Conservation (phyloP, 2,797 vertebrate genomes). For the Gephyroberyx darwinii region DNA sequence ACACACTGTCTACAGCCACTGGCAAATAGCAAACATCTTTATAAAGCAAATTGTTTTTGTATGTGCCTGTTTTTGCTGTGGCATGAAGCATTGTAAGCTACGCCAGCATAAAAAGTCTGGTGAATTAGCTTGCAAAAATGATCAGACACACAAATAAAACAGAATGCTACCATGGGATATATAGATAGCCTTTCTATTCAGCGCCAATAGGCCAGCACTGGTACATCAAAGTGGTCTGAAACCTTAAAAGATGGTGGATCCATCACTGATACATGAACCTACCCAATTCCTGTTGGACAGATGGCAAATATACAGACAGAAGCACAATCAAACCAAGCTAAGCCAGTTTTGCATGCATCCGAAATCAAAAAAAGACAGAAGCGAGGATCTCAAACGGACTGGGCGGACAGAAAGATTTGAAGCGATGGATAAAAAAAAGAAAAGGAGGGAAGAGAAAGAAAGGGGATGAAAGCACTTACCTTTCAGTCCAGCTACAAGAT, state of each 20-base stretch:
- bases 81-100: background rate
- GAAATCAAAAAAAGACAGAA: slow-evolving; percentile 81
- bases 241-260: slow-evolving; percentile 75
- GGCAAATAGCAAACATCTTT: slow-evolving; percentile 11
- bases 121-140: too few species aligned
- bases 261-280: slow-evolving; percentile 76
- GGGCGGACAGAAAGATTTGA: slow-evolving; percentile 2
- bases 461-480: slow-evolving; percentile 86
- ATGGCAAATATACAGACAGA: slow-evolving; percentile 87
- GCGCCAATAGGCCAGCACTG: background rate
- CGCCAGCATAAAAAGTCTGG: too few species aligned
- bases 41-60: slow-evolving; percentile 3
- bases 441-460: slow-evolving; percentile 78
- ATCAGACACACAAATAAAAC: too few species aligned
- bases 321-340: slow-evolving; percentile 58
- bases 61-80: background rate
- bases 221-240: slow-evolving; percentile 37
- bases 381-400: slow-evolving; percentile 84
- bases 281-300: slow-evolving; percentile 78
- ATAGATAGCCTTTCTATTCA: background rate
- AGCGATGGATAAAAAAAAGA: slow-evolving; percentile 46
- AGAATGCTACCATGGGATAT: background rate
- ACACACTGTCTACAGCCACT: background rate
- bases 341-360: slow-evolving; percentile 83
- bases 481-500: slow-evolving; percentile 94